Evolutionary conservation across 2,113 vertebrate species (phyloP), one percentile per base, ranked within the genome.

Genomic region (Tylochromis polylepis): DNA sequence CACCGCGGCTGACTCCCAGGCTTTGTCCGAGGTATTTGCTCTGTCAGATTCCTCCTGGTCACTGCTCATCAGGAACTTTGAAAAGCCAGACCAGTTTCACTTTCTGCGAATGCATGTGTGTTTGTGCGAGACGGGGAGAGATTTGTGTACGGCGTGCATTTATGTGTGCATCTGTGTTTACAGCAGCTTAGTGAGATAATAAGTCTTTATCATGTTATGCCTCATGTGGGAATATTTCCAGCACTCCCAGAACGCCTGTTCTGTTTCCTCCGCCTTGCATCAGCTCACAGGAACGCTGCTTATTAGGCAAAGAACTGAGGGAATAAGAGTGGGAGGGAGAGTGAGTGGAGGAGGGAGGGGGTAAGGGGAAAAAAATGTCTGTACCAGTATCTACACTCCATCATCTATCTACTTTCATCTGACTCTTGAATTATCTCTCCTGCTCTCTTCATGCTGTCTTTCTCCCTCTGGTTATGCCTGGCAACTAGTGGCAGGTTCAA

Each of bases 241-340:
- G 93, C 91, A 88, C 93, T 96, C 95, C 94, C 94, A 90, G 93
- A 94, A 96, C 94, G 95, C 94, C 95, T 95, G 95, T 96, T 97
- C 94, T 94, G 92, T 95, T 95, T 96, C 96, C 94, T 92, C 91
- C 93, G 95, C 92, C 96, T 96, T 96, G 96, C 96, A 95, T 96
- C 96, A 96, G 95, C 96, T 95, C 85, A 87, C 94, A 94, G 93
- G 95, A 96, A 96, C 94, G 94, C 93, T 90, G 92, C 95, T 96
- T 96, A 96, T 96, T 97, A 96, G 95, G 95, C 93, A 95, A 95
- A 96, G 95, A 93, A 95, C 93, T 93, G 92, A 95, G 92, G 93
- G 90, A 95, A 94, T 94, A 95, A 86, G 91, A 84, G 92, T 90
- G 88, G 90, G 93, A 92, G 90, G 87, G 88, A 83, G 83, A 83